Evolutionary conservation across 2,888 invertebrate species (phyloP).

Genomic region (Cryptus armator): DNA sequence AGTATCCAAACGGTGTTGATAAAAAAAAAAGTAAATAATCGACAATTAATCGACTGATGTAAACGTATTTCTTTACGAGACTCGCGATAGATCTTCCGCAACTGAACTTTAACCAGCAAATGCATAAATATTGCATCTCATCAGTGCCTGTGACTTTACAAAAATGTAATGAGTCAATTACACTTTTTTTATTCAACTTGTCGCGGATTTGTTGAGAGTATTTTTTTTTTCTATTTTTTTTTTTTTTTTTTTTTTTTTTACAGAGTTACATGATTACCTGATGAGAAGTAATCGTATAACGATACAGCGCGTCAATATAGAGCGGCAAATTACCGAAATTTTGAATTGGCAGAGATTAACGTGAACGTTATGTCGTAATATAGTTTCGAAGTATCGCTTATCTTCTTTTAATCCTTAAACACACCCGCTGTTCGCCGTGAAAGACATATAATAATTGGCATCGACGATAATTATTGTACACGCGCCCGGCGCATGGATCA

Average conservation of each 20-base stretch:
- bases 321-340: not conserved
- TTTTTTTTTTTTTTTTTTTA: too few species aligned
- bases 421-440: not conserved
- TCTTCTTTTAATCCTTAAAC: not conserved
- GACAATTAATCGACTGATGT: not conserved
- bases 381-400: not conserved
- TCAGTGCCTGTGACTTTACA: not conserved
- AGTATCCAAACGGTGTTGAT: not conserved
- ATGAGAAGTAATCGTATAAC: not conserved
- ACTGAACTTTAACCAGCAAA: conserved; percentile 1
- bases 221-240: too few species aligned
- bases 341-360: not conserved
- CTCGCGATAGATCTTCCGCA: not conserved
- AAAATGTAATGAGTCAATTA: too few species aligned
- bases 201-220: too few species aligned
- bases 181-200: too few species aligned
- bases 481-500: not conserved
- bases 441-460: not conserved
- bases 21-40: not conserved
- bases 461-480: not conserved
- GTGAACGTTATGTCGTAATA: not conserved
- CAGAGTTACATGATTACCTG: too few species aligned
- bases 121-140: not conserved
- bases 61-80: not conserved
- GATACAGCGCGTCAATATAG: not conserved